Conservation (phyloP, 2,888 invertebrate genomes). For the Chloromyia formosa region DNA sequence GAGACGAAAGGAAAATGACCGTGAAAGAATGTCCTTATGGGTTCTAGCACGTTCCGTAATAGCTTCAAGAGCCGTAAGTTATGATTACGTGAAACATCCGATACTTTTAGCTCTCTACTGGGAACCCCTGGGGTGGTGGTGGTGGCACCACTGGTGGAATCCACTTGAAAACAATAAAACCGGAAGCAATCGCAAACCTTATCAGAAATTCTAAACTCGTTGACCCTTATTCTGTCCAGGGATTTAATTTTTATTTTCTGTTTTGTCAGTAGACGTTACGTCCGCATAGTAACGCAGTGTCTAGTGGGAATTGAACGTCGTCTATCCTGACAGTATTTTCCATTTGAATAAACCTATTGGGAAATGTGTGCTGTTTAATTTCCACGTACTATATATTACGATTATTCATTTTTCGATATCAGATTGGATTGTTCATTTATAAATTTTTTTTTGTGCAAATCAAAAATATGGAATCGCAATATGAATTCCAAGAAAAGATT, state of each 20-base stretch:
- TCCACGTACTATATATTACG: not conserved
- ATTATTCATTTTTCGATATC: constrained; percentile 8
- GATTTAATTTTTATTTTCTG: constrained; percentile 43
- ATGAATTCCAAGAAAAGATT: too few species aligned
- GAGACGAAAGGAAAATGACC: constrained; percentile 37
- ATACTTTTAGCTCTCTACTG: constrained; percentile 29
- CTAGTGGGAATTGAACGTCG: constrained; percentile 22
- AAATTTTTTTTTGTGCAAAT: too few species aligned
- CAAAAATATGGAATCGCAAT: too few species aligned
- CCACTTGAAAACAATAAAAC: constrained; percentile 41
- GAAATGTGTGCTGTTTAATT: too few species aligned
- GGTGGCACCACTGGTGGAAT: not conserved
- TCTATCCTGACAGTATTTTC: constrained; percentile 7
- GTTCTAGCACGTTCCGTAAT: constrained; percentile 34
- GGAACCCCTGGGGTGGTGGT: too few species aligned
- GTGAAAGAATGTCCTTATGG: constrained; percentile 41
- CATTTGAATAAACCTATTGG: constrained; percentile 2
- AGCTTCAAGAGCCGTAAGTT: constrained; percentile 38
- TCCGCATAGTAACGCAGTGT: constrained; percentile 28
- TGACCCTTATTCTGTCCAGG: constrained; percentile 35
- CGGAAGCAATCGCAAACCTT: constrained; percentile 39
- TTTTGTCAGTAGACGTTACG: constrained; percentile 24
- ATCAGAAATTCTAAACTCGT: constrained; percentile 46
- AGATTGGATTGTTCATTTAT: constrained; percentile 6
- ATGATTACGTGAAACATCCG: constrained; percentile 40